These are phyloP conservation scores for Ophiodon elongatus DNA, from an alignment of 2,113 vertebrate species.

Conservation along the genomic window DNA sequence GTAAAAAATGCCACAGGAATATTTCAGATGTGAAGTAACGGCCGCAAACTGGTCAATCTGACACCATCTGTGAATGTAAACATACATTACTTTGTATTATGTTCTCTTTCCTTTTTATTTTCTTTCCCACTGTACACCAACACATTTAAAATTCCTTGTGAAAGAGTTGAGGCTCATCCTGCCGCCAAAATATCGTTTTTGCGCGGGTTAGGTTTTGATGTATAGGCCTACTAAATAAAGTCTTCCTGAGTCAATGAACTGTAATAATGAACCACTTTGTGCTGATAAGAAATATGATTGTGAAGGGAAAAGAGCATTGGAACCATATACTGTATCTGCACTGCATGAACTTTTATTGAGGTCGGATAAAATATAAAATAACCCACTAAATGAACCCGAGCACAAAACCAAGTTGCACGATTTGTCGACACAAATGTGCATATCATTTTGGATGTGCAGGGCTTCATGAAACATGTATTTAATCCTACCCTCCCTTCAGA, in stretches of 20 bases:
- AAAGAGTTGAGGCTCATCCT: background rate
- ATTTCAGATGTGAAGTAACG: background rate
- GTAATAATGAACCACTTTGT: background rate
- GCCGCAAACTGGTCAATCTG: background rate
- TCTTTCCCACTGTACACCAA: background rate
- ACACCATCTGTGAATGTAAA: constrained; percentile 11
- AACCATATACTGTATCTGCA: background rate
- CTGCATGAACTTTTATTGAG: background rate
- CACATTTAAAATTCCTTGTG: too few species aligned
- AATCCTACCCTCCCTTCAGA: background rate
- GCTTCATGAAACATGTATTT: background rate
- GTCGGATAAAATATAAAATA: background rate
- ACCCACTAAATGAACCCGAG: background rate
- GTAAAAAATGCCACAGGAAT: background rate
- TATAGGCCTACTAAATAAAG: background rate
- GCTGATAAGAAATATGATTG: background rate
- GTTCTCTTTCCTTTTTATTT: background rate
- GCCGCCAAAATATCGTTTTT: background rate
- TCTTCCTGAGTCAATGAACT: background rate
- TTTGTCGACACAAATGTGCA: background rate
- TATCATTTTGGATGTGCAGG: background rate
- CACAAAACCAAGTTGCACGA: background rate
- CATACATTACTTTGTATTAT: background rate
- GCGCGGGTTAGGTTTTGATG: background rate
- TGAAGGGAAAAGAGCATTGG: background rate